Percentiles rank a stretch among this genome's conserved stretches.
Evolutionary conservation across 23 tunicate species (phyloP).

Genomic region (Oikopleura albicans): DNA sequence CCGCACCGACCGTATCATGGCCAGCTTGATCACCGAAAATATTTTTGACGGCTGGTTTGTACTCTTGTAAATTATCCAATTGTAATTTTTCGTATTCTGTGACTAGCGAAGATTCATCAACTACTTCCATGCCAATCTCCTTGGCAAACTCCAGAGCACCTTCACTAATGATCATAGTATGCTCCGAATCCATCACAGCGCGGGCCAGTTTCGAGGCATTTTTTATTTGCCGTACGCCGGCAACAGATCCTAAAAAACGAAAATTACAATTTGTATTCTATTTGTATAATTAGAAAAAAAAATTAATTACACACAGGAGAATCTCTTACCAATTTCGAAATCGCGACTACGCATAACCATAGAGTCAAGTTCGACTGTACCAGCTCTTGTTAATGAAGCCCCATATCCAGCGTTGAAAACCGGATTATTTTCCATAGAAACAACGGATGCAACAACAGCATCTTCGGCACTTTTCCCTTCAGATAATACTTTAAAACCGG

Average conservation of each 20-base stretch:
- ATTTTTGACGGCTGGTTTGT: neutral
- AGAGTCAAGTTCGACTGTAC: neutral
- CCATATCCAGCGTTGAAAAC: constrained; percentile 10
- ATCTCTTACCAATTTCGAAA: neutral
- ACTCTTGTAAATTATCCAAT: neutral
- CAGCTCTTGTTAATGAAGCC: neutral
- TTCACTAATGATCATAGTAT: constrained; percentile 64
- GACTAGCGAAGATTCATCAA: neutral
- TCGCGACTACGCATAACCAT: neutral
- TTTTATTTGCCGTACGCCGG: constrained; percentile 22
- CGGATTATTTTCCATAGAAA: neutral
- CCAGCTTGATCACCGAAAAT: neutral
- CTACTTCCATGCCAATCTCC: constrained; percentile 43
- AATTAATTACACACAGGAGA: neutral
- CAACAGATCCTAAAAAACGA: neutral
- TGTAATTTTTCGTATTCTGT: neutral
- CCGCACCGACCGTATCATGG: constrained; percentile 15
- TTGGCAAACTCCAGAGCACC: constrained; percentile 67
- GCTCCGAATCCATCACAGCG: constrained; percentile 73
- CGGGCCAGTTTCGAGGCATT: constrained; percentile 76
- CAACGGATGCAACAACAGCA: constrained; percentile 8
- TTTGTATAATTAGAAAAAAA: too few species aligned
- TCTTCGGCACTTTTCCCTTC: neutral
- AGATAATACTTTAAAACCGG: neutral
- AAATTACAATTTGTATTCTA: too few species aligned